These are phyloP conservation scores for Prorops nasuta DNA, from an alignment of 1,140 invertebrate species.

Conservation along the genomic window DNA sequence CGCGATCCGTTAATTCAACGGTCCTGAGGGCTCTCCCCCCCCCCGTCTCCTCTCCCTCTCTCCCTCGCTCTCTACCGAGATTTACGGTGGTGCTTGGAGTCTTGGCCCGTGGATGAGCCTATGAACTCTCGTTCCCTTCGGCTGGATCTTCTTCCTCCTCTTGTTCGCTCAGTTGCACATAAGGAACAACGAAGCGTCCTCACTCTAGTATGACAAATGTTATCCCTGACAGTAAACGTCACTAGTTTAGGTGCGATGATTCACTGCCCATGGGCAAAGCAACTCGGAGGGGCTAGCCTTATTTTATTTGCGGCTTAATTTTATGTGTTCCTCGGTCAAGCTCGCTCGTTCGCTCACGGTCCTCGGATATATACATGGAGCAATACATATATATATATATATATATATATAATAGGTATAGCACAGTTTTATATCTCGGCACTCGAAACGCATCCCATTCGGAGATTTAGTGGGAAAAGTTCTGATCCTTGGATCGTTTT, in stretches of 20 bases:
- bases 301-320: conserved; percentile 48
- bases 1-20: conserved; percentile 30
- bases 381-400: too few species aligned
- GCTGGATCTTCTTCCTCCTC: conserved; percentile 7
- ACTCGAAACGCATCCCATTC: too few species aligned
- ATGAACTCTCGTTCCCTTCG: conserved; percentile 6
- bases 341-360: not conserved
- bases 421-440: too few species aligned
- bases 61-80: conserved; percentile 23
- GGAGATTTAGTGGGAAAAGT: too few species aligned
- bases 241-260: conserved; percentile 42
- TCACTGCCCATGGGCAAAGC: conserved; percentile 30
- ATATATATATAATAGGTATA: too few species aligned
- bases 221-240: conserved; percentile 46
- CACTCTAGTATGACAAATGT: conserved; percentile 46
- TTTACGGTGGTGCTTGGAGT: conserved; percentile 27
- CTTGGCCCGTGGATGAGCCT: conserved; percentile 10
- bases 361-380: too few species aligned
- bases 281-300: conserved; percentile 15
- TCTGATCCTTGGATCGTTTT: too few species aligned
- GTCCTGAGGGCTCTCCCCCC: conserved; percentile 13
- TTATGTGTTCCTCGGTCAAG: conserved; percentile 29
- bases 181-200: conserved; percentile 15
- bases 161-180: too few species aligned
- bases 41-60: too few species aligned